These are phyloP conservation scores for Sturmia bella DNA, from an alignment of 2,888 invertebrate genomes.

Conservation along the genomic window DNA sequence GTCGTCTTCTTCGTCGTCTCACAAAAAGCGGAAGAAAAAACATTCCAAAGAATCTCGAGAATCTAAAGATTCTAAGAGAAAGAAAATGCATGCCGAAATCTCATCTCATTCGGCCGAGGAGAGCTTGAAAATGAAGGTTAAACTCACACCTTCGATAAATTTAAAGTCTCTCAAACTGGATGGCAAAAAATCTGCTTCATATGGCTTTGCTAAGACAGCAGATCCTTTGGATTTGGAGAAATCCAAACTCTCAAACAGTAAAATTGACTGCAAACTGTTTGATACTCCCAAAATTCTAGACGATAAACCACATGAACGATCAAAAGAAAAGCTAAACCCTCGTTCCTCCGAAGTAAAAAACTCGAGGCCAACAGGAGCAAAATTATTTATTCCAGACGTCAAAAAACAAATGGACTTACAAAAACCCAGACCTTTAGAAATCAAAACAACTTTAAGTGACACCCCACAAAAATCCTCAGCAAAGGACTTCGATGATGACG, in stretches of 20 bases:
- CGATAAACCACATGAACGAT: constrained; percentile 7
- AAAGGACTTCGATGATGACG: constrained; percentile 58
- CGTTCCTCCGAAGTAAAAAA: constrained; percentile 40
- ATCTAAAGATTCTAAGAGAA: constrained; percentile 81
- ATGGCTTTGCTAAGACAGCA: constrained; percentile 51
- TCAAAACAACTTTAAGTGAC: constrained; percentile 43
- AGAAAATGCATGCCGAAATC: constrained; percentile 84
- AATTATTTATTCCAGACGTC: background rate
- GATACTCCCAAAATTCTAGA: constrained; percentile 19
- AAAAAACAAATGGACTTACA: constrained; percentile 34
- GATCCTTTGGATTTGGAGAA: constrained; percentile 37
- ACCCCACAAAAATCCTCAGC: background rate
- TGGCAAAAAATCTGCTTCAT: constrained; percentile 56
- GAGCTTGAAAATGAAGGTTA: constrained; percentile 83
- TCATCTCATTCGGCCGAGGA: constrained; percentile 82
- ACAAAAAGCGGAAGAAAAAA: constrained; percentile 84
- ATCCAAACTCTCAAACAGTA: constrained; percentile 1
- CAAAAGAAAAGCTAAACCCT: constrained; percentile 46
- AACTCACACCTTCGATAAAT: constrained; percentile 80
- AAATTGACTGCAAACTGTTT: constrained; percentile 19
- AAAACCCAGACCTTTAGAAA: constrained; percentile 56
- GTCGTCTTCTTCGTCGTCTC: constrained; percentile 75
- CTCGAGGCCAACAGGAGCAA: background rate
- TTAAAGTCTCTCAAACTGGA: constrained; percentile 77
- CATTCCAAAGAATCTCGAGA: constrained; percentile 83